These are phyloP conservation scores for Phocoena phocoena DNA, from an alignment of 2,113 vertebrate genomes.

Conservation along the genomic window DNA sequence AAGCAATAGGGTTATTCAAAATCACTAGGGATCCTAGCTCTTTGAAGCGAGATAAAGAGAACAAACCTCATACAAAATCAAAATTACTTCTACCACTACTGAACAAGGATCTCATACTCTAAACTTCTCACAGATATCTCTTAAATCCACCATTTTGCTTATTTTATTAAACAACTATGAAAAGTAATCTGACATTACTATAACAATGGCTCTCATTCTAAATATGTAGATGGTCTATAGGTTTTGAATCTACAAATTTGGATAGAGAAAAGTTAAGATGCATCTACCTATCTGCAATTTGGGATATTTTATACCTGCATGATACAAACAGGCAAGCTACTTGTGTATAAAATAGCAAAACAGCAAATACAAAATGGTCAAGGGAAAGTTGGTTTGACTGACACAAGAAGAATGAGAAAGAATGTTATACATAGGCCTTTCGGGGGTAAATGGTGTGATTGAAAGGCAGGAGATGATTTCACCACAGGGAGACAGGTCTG, in stretches of 20 bases:
- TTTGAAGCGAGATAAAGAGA: background rate
- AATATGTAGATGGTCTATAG: background rate
- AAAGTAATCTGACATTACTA: background rate
- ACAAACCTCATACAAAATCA: background rate
- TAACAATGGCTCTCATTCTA: background rate
- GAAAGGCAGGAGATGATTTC: background rate
- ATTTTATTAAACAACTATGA: background rate
- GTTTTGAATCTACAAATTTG: background rate
- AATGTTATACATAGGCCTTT: accelerated
- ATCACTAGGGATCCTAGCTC: background rate
- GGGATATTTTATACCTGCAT: background rate
- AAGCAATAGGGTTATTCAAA: background rate
- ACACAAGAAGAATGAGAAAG: background rate
- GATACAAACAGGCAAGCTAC: background rate
- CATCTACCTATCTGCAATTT: background rate
- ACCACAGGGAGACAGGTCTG: background rate
- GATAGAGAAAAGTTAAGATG: background rate
- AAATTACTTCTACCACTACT: background rate
- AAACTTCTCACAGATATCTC: background rate
- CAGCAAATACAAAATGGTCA: background rate
- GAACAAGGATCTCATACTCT: background rate
- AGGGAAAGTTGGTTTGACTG: background rate
- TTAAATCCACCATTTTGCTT: background rate
- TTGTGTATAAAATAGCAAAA: background rate
- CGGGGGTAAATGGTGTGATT: accelerated